Evolutionary conservation across 1,140 invertebrate genomes (phyloP), one percentile per base, ranked within the genome.

Genomic region (Dinothrombium tinctorium): DNA sequence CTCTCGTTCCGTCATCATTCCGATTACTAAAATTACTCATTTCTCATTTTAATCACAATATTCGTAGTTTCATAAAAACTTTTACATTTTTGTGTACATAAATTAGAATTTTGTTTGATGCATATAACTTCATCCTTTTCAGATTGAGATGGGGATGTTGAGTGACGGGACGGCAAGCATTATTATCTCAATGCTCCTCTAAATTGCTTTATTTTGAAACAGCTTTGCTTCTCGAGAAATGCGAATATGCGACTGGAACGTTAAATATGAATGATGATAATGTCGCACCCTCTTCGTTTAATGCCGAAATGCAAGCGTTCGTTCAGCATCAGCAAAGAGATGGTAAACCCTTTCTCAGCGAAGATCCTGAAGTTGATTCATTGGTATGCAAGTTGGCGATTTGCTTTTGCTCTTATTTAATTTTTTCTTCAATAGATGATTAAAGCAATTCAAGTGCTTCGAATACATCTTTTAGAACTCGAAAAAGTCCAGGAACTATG

Each of bases 401-500:
- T 46, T 49, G 42, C 42, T 54, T 42, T 20, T 43, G 7, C 11
- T 44, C 19, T 31, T 7, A 43, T n/a, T 26, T 12, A 29, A 20
- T 8, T 15, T 6, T 20, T 41, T 22, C 2, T 36, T 41, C 26
- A 8, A n/a, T 28, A 51, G 50, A 52, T 52, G 51, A 47, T 52
- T 11, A 47, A 46, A 43, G 46, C 49, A 33, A 52, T 52, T 56
- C 87, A 94, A 69, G 89, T 95, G 24, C 63, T 96, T 41, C 65
- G 87, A 49, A 92, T 94, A 59, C 89, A 96, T 62, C 67, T 96
- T 21, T 60, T 95, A 47, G 89, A 96, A 59, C 61, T 96, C 69
- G 78, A 83, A 59, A 83, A 95, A 65, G 94, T 98, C 52, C 92
- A 98, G 69, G 94, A 99, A 69, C 68, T 98, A 53, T 98, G 94